phyloP scores from a whole-genome alignment of 2,113 vertebrate species.

The Neodon shergylaensis region DNA sequence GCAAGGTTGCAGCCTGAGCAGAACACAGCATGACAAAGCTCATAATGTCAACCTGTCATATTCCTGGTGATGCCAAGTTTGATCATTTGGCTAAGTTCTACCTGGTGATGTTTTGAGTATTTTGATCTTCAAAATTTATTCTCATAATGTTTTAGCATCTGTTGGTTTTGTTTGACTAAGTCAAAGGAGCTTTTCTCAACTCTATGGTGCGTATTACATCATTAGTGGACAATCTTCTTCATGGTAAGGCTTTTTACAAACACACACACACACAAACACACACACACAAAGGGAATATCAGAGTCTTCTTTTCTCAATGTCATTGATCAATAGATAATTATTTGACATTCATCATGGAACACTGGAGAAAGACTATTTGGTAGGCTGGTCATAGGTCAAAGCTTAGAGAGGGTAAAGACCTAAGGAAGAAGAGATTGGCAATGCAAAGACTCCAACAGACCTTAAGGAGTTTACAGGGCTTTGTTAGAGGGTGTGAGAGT shows the following conservation, averaged over 20 bases:
- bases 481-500: neutral
- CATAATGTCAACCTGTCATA: neutral
- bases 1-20: neutral
- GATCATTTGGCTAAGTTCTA: neutral
- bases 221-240: neutral
- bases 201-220: neutral
- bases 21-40: neutral
- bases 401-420: neutral
- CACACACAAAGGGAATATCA: neutral
- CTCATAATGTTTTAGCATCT: neutral
- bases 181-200: neutral
- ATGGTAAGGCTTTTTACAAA: neutral
- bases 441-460: neutral
- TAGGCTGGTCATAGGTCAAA: neutral
- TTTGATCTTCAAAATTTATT: neutral
- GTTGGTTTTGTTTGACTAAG: neutral
- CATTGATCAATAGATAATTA: neutral
- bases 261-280: neutral
- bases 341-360: constrained; percentile 14
- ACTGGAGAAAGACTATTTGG: neutral
- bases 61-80: neutral
- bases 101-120: neutral
- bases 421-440: neutral
- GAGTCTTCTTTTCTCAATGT: neutral
- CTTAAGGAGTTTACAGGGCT: neutral